Evolutionary conservation across 1,140 invertebrate species (phyloP).

Genomic region (Meloidogyne floridensis): DNA sequence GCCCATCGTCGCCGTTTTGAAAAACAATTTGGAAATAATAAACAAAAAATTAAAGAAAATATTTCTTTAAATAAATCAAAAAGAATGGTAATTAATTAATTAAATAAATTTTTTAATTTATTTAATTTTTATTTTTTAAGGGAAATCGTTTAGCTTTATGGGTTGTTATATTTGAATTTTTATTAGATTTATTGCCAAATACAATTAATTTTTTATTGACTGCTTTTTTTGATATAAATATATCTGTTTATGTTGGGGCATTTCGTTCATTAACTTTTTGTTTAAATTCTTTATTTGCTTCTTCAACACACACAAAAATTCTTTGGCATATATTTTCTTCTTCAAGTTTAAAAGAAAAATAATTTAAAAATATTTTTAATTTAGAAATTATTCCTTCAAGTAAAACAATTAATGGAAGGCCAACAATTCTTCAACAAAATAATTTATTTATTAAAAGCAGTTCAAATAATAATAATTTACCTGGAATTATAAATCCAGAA

Average conservation of each 20-base stretch:
- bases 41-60: not conserved
- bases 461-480: not conserved
- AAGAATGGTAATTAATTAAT: constrained; percentile 11
- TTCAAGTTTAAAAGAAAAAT: too few species aligned
- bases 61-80: constrained; percentile 7
- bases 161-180: constrained; percentile 32
- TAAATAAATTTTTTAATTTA: not conserved
- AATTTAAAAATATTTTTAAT: too few species aligned
- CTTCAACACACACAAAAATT: constrained; percentile 26
- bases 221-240: constrained; percentile 29
- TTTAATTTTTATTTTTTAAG: not conserved
- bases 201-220: constrained; percentile 30
- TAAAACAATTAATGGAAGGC: too few species aligned
- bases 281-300: constrained; percentile 7
- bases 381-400: too few species aligned
- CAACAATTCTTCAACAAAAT: not conserved
- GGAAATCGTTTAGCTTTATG: constrained; percentile 25
- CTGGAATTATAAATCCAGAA: not conserved
- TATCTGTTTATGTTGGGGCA: constrained; percentile 33
- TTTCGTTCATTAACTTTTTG: constrained; percentile 34
- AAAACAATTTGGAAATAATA: constrained; percentile 12
- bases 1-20: constrained; percentile 17
- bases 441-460: not conserved
- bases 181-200: constrained; percentile 33
- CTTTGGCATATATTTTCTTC: constrained; percentile 15